phyloP scores from a whole-genome alignment of 2,797 vertebrate genomes.

The Margarornis squamiger region DNA sequence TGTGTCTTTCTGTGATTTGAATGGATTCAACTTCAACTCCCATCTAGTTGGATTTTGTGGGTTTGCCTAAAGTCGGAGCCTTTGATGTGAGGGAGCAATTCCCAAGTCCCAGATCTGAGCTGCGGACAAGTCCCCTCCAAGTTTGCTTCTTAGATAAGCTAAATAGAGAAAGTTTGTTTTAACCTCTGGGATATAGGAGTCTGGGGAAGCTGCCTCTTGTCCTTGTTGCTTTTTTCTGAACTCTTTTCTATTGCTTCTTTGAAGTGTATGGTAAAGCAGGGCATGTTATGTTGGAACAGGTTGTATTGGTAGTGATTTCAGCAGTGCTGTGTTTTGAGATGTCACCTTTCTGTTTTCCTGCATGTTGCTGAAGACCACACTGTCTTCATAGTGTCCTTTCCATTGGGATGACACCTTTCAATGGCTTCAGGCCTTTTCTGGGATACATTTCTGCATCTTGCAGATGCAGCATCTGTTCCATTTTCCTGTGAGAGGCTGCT shows the following conservation, averaged over 20 bases:
- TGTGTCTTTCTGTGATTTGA: not conserved
- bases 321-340: not conserved
- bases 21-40: not conserved
- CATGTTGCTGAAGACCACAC: accelerated
- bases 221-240: not conserved
- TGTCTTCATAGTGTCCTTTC: not conserved
- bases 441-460: not conserved
- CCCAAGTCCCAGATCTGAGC: not conserved
- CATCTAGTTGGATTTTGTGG: not conserved
- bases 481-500: not conserved
- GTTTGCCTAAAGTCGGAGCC: not conserved
- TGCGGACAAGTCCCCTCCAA: not conserved
- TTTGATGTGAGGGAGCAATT: not conserved
- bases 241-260: not conserved
- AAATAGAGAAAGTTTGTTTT: not conserved
- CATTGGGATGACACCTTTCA: not conserved
- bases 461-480: not conserved
- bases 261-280: not conserved
- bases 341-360: not conserved
- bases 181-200: not conserved
- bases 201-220: not conserved
- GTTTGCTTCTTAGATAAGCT: not conserved
- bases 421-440: not conserved
- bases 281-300: not conserved
- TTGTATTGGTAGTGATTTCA: not conserved